Evolutionary conservation across 1,140 invertebrate species (phyloP).

Genomic region (Drosophila lini): DNA sequence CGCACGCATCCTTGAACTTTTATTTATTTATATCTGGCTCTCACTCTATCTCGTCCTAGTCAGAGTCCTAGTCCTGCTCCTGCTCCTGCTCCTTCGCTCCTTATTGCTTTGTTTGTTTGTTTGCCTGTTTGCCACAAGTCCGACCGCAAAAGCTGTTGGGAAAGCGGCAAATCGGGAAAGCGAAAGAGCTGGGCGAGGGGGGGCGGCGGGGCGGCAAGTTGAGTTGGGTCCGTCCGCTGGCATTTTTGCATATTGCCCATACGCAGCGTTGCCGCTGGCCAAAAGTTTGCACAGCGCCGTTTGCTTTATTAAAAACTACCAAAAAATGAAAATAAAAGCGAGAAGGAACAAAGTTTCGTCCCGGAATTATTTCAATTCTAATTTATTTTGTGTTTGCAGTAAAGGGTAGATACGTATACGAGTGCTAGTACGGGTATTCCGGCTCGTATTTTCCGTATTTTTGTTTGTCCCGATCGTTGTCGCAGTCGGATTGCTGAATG

Average conservation of each 20-base stretch:
- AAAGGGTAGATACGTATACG: slow-evolving; percentile 40
- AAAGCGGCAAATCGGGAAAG: slow-evolving; percentile 8
- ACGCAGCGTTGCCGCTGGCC: slow-evolving; percentile 71
- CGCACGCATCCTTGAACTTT: slow-evolving; percentile 82
- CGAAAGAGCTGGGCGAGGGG: neutral
- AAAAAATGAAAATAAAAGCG: slow-evolving; percentile 52
- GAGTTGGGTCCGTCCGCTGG: slow-evolving; percentile 48
- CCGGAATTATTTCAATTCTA: slow-evolving; percentile 81
- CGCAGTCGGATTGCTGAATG: slow-evolving; percentile 76
- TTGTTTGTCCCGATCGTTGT: slow-evolving; percentile 74
- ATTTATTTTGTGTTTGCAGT: slow-evolving; percentile 77
- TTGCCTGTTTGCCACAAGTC: slow-evolving; percentile 73
- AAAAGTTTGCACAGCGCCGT: slow-evolving; percentile 73
- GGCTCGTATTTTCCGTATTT: slow-evolving; percentile 51
- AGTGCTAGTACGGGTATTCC: slow-evolving; percentile 25
- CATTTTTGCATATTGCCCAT: slow-evolving; percentile 81
- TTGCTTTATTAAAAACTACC: slow-evolving; percentile 83
- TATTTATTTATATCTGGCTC: slow-evolving; percentile 77
- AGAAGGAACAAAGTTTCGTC: slow-evolving; percentile 59
- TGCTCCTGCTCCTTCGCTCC: slow-evolving; percentile 34
- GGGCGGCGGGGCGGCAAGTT: neutral
- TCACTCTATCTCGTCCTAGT: slow-evolving; percentile 27
- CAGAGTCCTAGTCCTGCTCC: slow-evolving; percentile 16
- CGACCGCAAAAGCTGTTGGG: slow-evolving; percentile 72
- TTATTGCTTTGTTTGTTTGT: slow-evolving; percentile 80